Conservation (phyloP, 2,888 invertebrate genomes). For the Serripes groenlandicus region DNA sequence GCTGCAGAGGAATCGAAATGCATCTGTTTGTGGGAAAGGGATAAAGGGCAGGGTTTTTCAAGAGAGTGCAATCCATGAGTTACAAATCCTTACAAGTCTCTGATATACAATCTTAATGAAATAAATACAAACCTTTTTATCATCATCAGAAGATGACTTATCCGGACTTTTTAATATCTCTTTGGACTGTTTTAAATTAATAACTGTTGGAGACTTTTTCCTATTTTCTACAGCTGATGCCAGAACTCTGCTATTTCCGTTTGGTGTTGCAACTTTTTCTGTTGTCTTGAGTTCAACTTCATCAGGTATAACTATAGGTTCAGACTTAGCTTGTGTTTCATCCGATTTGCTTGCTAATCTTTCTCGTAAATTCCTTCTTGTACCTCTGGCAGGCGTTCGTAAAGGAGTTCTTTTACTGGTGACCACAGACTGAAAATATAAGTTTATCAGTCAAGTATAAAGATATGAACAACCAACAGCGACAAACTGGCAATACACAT, state of each 20-base stretch:
- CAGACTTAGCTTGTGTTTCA: neutral
- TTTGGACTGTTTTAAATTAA: constrained; percentile 1
- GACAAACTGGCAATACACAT: too few species aligned
- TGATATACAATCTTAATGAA: too few species aligned
- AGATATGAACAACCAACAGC: too few species aligned
- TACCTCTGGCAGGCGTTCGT: constrained; percentile 61
- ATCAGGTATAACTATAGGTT: neutral
- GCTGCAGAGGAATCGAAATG: too few species aligned
- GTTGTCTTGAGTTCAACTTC: neutral
- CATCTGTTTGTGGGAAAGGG: too few species aligned
- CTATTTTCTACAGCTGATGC: neutral
- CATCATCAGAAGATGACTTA: constrained; percentile 49
- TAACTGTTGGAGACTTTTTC: constrained; percentile 9
- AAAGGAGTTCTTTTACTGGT: constrained; percentile 66
- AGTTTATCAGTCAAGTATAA: too few species aligned
- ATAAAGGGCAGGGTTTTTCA: too few species aligned
- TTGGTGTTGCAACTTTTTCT: neutral
- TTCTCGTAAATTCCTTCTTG: constrained; percentile 44
- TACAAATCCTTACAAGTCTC: too few species aligned
- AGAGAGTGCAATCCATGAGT: too few species aligned
- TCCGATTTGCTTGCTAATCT: constrained; percentile 10
- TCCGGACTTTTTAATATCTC: constrained; percentile 31
- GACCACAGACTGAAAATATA: constrained; percentile 73
- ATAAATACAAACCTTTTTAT: constrained; percentile 31
- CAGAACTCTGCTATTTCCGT: neutral